Percentiles rank a stretch among this genome's conserved stretches.
Evolutionary conservation across 2,113 vertebrate species (phyloP).

Genomic region (Plecturocebus donacophilus): DNA sequence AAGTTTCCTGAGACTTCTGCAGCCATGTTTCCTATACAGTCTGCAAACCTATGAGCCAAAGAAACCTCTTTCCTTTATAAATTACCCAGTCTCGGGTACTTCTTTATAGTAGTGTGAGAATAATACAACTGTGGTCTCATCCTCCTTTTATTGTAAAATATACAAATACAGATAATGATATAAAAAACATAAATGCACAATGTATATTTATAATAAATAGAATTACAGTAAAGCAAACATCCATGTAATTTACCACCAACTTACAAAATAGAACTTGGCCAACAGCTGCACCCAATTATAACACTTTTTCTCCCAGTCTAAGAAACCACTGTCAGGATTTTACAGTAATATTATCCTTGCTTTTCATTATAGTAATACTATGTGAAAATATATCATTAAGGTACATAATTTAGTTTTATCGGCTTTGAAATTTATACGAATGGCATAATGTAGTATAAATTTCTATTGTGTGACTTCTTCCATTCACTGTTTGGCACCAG

Average conservation of each 20-base stretch:
- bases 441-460: neutral
- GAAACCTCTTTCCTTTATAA: too few relatives aligned
- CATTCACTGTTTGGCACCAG: neutral
- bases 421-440: neutral
- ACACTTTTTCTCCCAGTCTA: neutral
- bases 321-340: neutral
- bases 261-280: neutral
- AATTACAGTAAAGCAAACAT: slow-evolving; percentile 6
- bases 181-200: neutral
- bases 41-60: too few relatives aligned
- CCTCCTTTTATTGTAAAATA: neutral
- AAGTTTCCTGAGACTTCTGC: too few relatives aligned
- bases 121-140: neutral
- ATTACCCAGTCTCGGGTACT: too few relatives aligned
- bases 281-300: neutral
- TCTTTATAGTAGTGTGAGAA: too few relatives aligned
- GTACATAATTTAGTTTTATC: neutral
- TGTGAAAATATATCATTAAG: neutral
- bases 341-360: neutral
- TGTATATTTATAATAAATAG: neutral
- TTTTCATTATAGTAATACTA: neutral
- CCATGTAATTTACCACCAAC: neutral
- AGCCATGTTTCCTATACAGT: too few relatives aligned
- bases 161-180: neutral
- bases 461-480: neutral